Evolutionary conservation across 1,140 invertebrate genomes (phyloP).

Genomic region (Coenobita brevimanus): DNA sequence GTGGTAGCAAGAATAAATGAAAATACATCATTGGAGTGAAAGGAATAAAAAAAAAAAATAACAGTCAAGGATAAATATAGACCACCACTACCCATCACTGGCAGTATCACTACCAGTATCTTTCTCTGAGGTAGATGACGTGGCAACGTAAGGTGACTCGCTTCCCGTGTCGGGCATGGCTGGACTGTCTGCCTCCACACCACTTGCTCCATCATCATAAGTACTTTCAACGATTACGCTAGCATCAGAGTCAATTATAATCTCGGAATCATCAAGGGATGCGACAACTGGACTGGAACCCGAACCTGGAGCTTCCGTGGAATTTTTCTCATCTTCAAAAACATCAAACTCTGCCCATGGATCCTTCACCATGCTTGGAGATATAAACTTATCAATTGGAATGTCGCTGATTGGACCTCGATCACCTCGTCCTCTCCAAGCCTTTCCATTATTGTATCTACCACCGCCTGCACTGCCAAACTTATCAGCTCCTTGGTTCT

Average conservation of each 20-base stretch:
- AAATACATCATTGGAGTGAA: too few species aligned
- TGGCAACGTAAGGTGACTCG: conserved; percentile 41
- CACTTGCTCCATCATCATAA: conserved; percentile 44
- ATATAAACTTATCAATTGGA: conserved; percentile 55
- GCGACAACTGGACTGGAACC: background rate
- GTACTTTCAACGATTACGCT: conserved; percentile 49
- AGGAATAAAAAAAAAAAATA: too few species aligned
- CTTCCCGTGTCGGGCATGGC: conserved; percentile 47
- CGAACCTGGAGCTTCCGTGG: background rate
- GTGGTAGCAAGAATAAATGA: too few species aligned
- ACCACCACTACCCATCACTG: conserved; percentile 30
- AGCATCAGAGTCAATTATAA: conserved; percentile 43
- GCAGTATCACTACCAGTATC: conserved; percentile 48
- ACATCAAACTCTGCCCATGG: conserved; percentile 46
- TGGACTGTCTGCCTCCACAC: conserved; percentile 36
- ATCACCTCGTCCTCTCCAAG: background rate
- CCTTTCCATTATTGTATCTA: background rate
- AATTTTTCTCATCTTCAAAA: background rate
- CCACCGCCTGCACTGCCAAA: conserved; percentile 19
- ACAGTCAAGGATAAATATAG: too few species aligned
- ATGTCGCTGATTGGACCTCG: conserved; percentile 30
- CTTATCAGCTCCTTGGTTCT: background rate
- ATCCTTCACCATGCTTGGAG: conserved; percentile 32
- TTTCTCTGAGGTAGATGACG: conserved; percentile 48
- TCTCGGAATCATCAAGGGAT: conserved; percentile 22